Evolutionary conservation across 1,140 invertebrate genomes (phyloP).

Genomic region (Asbolus verrucosus): DNA sequence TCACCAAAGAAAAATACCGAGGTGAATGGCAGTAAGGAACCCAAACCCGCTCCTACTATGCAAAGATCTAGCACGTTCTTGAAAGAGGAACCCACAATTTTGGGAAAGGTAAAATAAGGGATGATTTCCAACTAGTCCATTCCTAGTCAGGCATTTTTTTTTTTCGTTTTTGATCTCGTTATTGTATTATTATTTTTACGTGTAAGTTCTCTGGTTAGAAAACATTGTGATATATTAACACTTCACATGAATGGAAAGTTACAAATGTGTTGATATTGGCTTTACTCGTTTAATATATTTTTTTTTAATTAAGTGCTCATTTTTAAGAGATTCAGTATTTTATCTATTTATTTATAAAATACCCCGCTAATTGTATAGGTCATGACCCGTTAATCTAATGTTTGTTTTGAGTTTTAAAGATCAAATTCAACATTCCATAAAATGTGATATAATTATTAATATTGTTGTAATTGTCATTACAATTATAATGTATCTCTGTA

Average conservation of each 20-base stretch:
- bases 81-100: conserved; percentile 72
- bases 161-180: conserved; percentile 43
- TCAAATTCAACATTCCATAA: too few species aligned
- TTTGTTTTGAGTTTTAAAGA: too few species aligned
- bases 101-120: conserved; percentile 57
- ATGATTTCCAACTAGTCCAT: conserved; percentile 45
- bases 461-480: neutral
- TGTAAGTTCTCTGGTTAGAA: conserved; percentile 29
- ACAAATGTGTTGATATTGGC: too few species aligned
- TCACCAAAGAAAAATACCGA: conserved; percentile 52
- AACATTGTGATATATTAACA: conserved; percentile 32
- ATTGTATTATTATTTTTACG: conserved; percentile 37
- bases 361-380: too few species aligned
- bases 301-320: too few species aligned
- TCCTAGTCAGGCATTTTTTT: conserved; percentile 50
- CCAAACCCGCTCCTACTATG: conserved; percentile 61
- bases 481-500: neutral
- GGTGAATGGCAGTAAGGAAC: conserved; percentile 32
- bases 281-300: too few species aligned
- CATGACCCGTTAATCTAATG: too few species aligned
- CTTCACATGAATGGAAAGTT: conserved; percentile 37
- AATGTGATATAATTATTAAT: too few species aligned
- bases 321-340: too few species aligned
- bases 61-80: conserved; percentile 78
- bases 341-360: too few species aligned